A percentile compares a stretch with the other conserved stretches of the same genome.
These are phyloP conservation scores for Neocrepidodera transversa DNA, from an alignment of 2,888 invertebrate genomes.

Conservation along the genomic window DNA sequence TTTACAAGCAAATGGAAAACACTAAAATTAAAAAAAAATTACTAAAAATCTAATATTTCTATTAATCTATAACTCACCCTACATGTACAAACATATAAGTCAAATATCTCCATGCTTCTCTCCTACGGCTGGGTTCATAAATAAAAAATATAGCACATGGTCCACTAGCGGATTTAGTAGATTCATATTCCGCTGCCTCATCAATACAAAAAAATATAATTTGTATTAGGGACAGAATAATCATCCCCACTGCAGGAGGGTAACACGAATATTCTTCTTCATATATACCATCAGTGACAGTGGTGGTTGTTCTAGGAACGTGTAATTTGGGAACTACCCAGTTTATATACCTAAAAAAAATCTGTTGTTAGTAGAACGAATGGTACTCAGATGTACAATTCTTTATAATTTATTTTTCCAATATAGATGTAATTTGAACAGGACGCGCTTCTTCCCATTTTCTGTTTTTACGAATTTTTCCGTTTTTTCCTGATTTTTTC, in stretches of 20 bases:
- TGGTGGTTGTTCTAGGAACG: slow-evolving; percentile 36
- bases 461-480: too few relatives aligned
- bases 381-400: too few relatives aligned
- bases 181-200: slow-evolving; percentile 48
- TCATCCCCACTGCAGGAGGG: slow-evolving; percentile 93
- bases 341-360: slow-evolving; percentile 43
- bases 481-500: too few relatives aligned
- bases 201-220: slow-evolving; percentile 71
- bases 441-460: too few relatives aligned
- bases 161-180: slow-evolving; percentile 67
- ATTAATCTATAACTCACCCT: slow-evolving; percentile 78
- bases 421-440: too few relatives aligned
- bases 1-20: slow-evolving; percentile 90
- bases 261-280: slow-evolving; percentile 91
- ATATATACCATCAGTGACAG: slow-evolving; percentile 63
- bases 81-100: slow-evolving; percentile 98
- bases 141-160: slow-evolving; percentile 72
- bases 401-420: too few relatives aligned
- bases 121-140: slow-evolving; percentile 85
- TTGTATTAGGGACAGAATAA: slow-evolving; percentile 86
- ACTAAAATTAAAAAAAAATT: slow-evolving; percentile 60
- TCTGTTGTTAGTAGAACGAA: background rate
- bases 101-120: slow-evolving; percentile 91
- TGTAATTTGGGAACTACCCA: slow-evolving; percentile 42
- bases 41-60: background rate